These are phyloP conservation scores for Cottus gobio DNA, from an alignment of 2,113 vertebrate species.

Conservation along the genomic window DNA sequence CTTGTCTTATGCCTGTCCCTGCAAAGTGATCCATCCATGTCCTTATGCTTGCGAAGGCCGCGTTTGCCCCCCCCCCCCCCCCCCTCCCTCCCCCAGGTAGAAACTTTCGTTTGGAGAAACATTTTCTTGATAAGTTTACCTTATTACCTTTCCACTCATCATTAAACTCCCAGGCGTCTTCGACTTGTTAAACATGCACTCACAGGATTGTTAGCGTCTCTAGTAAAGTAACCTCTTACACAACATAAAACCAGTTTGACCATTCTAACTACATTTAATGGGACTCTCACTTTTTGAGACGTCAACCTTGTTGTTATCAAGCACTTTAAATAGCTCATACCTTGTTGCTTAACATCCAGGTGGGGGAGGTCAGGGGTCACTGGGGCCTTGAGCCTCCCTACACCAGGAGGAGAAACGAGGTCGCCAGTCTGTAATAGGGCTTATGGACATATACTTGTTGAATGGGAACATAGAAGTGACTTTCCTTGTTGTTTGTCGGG, in stretches of 20 bases:
- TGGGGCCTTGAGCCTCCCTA: background rate
- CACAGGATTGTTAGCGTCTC: background rate
- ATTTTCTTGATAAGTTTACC: conserved; percentile 9
- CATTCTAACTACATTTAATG: background rate
- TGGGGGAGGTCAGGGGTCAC: background rate
- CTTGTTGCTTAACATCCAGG: background rate
- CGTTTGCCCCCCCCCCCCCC: background rate
- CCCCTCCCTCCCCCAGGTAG: conserved; percentile 1
- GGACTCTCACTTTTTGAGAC: background rate
- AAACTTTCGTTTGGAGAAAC: background rate
- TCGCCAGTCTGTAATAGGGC: background rate
- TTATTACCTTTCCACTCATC: background rate
- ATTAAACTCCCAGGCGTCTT: background rate
- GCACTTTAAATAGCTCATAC: background rate
- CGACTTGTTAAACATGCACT: background rate
- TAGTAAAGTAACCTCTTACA: background rate
- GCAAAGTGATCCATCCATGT: background rate
- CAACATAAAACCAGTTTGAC: background rate
- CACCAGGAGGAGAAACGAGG: background rate
- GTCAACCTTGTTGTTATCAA: background rate
- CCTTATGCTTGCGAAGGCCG: background rate
- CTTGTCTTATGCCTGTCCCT: background rate
- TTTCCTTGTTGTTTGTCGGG: background rate
- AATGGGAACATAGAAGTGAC: background rate
- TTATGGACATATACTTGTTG: background rate